A percentile compares a stretch with the other conserved stretches of the same genome.
Evolutionary conservation across 2,113 vertebrate genomes (phyloP).

Genomic region (Phalacrocorax brasilianus): DNA sequence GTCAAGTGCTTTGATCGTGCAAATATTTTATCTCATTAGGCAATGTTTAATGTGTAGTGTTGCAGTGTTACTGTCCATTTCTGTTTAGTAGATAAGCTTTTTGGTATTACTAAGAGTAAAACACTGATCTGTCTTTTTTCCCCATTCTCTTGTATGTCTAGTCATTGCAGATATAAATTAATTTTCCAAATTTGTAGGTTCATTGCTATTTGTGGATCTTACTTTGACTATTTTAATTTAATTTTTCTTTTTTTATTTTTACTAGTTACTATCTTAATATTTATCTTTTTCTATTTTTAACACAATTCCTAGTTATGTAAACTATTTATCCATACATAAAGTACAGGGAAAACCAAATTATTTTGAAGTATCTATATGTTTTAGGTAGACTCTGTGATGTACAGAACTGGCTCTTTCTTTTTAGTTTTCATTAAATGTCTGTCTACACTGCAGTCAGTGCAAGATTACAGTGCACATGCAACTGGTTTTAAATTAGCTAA

Average conservation of each 20-base stretch:
- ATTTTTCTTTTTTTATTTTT: background rate
- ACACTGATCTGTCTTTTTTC: background rate
- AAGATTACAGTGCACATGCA: rapidly evolving
- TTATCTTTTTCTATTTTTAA: background rate
- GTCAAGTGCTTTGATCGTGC: background rate
- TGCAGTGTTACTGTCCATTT: background rate
- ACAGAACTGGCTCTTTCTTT: background rate
- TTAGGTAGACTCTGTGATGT: background rate
- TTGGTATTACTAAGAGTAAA: background rate
- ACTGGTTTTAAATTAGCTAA: background rate
- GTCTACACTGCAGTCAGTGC: background rate
- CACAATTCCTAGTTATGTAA: background rate
- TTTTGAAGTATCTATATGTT: background rate
- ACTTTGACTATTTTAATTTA: background rate
- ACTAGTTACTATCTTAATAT: background rate
- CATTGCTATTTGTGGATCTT: background rate
- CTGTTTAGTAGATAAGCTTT: background rate
- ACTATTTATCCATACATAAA: background rate
- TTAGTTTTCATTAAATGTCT: background rate
- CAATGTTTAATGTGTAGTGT: background rate
- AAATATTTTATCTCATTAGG: background rate
- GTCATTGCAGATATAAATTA: background rate
- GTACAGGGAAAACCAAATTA: background rate
- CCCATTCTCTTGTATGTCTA: background rate
- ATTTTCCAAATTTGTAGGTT: background rate